phyloP scores from a whole-genome alignment of 2,888 invertebrate species.

The Machimus atricapillus region DNA sequence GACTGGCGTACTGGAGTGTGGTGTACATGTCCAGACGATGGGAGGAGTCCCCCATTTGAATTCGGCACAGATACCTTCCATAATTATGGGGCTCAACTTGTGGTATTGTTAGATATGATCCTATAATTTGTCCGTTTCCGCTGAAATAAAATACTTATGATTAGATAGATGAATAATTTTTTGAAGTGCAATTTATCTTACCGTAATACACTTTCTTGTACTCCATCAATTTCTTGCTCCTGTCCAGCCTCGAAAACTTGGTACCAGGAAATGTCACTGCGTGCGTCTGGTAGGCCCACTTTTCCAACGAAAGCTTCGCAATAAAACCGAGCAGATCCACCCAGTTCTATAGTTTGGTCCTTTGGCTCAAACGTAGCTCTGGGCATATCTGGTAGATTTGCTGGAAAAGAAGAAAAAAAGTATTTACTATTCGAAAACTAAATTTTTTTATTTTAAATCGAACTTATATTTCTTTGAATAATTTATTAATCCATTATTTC shows the following conservation, averaged over 20 bases:
- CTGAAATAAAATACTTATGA: slow-evolving; percentile 59
- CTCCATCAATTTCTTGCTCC: slow-evolving; percentile 44
- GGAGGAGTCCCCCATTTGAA: slow-evolving; percentile 66
- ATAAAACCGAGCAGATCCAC: slow-evolving; percentile 71
- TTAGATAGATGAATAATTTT: neutral
- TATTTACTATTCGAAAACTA: neutral
- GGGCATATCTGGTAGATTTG: slow-evolving; percentile 69
- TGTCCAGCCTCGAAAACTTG: slow-evolving; percentile 68
- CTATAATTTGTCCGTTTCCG: slow-evolving; percentile 74
- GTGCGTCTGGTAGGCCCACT: slow-evolving; percentile 72
- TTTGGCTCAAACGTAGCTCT: slow-evolving; percentile 73
- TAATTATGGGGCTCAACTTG: slow-evolving; percentile 70
- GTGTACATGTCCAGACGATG: slow-evolving; percentile 60
- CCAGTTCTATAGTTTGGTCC: slow-evolving; percentile 70
- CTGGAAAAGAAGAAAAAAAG: slow-evolving; percentile 61
- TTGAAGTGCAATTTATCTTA: slow-evolving; percentile 46
- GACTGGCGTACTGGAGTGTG: slow-evolving; percentile 44
- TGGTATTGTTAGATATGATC: slow-evolving; percentile 72
- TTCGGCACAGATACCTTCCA: slow-evolving; percentile 74
- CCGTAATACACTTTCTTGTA: slow-evolving; percentile 56
- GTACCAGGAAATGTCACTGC: slow-evolving; percentile 75
- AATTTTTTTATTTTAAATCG: too few species aligned
- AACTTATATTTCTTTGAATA: neutral
- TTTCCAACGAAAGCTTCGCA: slow-evolving; percentile 82
- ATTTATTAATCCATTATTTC: too few species aligned